Conservation (phyloP, 2,888 invertebrate species). For the Chymomyza amoena region DNA sequence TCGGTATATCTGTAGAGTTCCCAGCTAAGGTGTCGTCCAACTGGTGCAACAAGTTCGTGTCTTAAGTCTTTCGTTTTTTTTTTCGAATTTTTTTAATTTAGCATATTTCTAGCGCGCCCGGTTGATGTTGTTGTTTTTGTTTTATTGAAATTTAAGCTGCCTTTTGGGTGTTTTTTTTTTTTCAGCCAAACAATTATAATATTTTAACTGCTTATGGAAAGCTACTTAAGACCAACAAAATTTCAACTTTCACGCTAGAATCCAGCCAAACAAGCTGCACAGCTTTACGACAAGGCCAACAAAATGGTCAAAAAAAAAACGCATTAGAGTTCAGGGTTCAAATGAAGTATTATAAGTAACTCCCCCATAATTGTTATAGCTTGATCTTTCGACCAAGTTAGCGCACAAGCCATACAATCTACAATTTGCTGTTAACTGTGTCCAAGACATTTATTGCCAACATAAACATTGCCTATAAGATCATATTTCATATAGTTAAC, state of each 20-base stretch:
- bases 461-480: slow-evolving; percentile 56
- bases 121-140: slow-evolving; percentile 14
- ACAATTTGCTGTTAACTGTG: slow-evolving; percentile 6
- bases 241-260: slow-evolving; percentile 49
- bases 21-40: slow-evolving; percentile 31
- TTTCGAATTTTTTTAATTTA: neutral
- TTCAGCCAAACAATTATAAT: neutral
- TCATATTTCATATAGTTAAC: slow-evolving; percentile 56
- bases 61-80: slow-evolving; percentile 51
- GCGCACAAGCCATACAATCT: neutral
- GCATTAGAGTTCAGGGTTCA: slow-evolving; percentile 55
- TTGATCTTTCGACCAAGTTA: slow-evolving; percentile 44
- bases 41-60: slow-evolving; percentile 64
- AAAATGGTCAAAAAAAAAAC: slow-evolving; percentile 22
- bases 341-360: slow-evolving; percentile 10
- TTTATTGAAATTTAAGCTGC: slow-evolving; percentile 5
- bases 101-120: slow-evolving; percentile 1
- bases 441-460: slow-evolving; percentile 12
- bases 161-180: neutral
- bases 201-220: neutral
- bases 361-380: slow-evolving; percentile 36
- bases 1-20: neutral
- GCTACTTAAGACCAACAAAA: neutral
- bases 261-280: slow-evolving; percentile 43
- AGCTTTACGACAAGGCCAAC: neutral